Conservation (phyloP, 2,888 invertebrate genomes). For the Catonia carolina region DNA sequence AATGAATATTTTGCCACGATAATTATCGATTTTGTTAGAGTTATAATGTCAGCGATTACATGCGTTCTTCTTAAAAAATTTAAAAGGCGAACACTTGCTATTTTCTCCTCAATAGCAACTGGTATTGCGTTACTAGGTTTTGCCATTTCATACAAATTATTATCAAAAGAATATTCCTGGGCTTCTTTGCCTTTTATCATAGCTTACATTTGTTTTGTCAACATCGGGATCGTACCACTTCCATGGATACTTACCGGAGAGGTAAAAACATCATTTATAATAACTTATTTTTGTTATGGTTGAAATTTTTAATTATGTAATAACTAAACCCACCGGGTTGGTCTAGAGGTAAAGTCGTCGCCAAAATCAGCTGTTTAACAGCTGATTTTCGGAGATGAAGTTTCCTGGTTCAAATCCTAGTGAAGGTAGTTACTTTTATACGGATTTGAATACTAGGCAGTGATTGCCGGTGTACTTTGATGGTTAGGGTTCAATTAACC, state of each 20-base stretch:
- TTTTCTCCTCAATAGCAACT: conserved; percentile 58
- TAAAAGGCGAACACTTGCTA: conserved; percentile 56
- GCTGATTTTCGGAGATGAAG: no score
- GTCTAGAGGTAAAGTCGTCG: no score
- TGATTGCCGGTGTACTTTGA: no score
- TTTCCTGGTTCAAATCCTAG: no score
- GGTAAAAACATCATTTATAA: no score
- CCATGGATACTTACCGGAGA: conserved; percentile 73
- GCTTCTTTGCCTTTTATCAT: conserved; percentile 49
- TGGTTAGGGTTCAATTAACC: no score
- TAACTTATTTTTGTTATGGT: no score
- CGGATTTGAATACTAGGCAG: no score
- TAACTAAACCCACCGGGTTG: no score
- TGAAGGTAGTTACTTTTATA: no score
- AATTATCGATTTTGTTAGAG: conserved; percentile 56
- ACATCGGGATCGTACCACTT: conserved; percentile 56
- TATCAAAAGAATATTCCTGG: conserved; percentile 46
- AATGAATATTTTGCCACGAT: conserved; percentile 61
- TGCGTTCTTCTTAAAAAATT: conserved; percentile 56
- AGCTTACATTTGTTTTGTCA: conserved; percentile 53
- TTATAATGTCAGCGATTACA: conserved; percentile 55
- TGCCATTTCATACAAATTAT: conserved; percentile 41
- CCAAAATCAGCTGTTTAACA: no score
- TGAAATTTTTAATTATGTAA: no score
- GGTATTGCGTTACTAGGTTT: conserved; percentile 53